Base-by-base conservation (phyloP, 1,140 invertebrate species). In the Caerostris extrusa region DNA sequence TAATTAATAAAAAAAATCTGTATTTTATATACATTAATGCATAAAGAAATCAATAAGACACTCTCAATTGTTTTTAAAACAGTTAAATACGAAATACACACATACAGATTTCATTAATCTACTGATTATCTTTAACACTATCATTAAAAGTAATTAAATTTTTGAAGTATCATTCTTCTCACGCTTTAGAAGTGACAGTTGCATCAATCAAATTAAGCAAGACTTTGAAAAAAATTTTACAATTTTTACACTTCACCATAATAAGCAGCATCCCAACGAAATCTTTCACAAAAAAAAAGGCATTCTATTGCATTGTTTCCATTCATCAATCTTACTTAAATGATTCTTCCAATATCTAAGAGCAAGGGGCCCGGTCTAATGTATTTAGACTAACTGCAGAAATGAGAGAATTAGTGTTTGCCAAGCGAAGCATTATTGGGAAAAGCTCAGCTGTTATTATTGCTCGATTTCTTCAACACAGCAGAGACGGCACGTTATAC, bases 361-460 rank as follows among this genome's bases (percentile, higher is more conserved):
- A 64, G 50, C 82, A 55, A 88, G 61, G 58, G 61, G 34, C 86
- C 6, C 34, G 61, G 50, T 19, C 86, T 88, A 88, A 88, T 88
- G 86, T 53, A 55, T 88, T 88, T 88, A 61, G 58, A 64, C 61
- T 88, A 67, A 88, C 86, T 88, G 57, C 34, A 64, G 86, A 17
- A 88, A 88, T 58, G 86, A 61, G 86, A 88, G 86, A 88, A 67
- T 88, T 88, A 88, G 14, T 88, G 86, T n/a, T 67, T 88, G 86
- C 86, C 58, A 50, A 88, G 86, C 86, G 67, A 61, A 88, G 86
- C 86, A 67, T 53, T 88, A 88, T 88, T 88, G 86, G 86, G 86
- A 88, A 88, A 88, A 64, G 61, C 61, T 88, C 61, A 64, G 86
- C 86, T 88, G 34, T 64, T 88, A 88, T 88, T 88, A 88, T 88